Conservation (phyloP, 2,113 vertebrate genomes). For the Columbina picui region DNA sequence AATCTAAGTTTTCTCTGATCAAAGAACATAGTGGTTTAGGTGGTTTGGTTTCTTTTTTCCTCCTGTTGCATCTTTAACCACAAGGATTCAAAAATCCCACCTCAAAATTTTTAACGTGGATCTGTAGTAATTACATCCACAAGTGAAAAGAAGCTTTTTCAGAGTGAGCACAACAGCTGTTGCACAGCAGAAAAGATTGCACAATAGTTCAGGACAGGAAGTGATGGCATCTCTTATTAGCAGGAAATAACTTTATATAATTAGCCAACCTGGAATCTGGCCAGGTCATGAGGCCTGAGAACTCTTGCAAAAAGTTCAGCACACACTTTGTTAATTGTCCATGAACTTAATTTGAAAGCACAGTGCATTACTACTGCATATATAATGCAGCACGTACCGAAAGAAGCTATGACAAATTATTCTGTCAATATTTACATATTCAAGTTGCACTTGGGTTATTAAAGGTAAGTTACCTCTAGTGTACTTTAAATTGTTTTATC, state of each 20-base stretch:
- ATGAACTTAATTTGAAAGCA: neutral
- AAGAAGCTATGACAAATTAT: neutral
- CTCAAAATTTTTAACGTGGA: neutral
- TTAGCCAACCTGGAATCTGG: neutral
- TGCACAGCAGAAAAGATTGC: neutral
- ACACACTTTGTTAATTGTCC: neutral
- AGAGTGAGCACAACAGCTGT: neutral
- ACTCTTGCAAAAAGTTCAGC: conserved; percentile 19
- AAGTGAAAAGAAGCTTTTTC: neutral
- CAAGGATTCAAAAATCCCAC: neutral
- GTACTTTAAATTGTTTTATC: neutral
- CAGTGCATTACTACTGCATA: neutral
- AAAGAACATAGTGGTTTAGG: neutral
- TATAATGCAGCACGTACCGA: neutral
- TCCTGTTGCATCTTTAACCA: neutral
- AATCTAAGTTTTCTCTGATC: neutral
- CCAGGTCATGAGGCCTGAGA: conserved; percentile 32
- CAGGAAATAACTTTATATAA: conserved; percentile 42
- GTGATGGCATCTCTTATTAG: conserved; percentile 43
- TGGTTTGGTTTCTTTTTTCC: neutral
- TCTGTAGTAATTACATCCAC: neutral
- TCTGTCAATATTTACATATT: neutral
- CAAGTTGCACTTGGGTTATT: neutral
- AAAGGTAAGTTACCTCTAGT: neutral
- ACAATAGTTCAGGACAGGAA: conserved; percentile 16